Base-by-base conservation (phyloP, 2,888 invertebrate genomes). In the Crossocerus cetratus region DNA sequence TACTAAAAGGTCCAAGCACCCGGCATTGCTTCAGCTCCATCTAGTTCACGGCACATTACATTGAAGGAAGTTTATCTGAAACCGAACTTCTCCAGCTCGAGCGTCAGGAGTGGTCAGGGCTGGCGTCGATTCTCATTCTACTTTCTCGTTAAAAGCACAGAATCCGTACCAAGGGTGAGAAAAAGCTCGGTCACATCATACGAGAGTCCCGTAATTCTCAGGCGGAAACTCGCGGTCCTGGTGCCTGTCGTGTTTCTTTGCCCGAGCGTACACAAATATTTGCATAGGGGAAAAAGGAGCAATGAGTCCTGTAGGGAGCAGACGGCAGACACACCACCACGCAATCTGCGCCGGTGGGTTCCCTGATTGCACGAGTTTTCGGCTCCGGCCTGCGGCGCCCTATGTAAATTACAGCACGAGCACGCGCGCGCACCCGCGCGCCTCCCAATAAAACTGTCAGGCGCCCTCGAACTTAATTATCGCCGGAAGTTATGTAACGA, bases 401-500 rank as follows among this genome's bases (percentile, higher is more conserved):
- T 68, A 79, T 80, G 78, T 71, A 79, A 79, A 79, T 79, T 69
- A 71, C 62, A 45, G 67, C 60, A 62, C 16, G 42, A 18, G 32
- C 64, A 61, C 32, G 11, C 32, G 32, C 32, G 32, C 32, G 32
- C 32, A 11, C 23, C 2, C 23, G 23, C 23, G 23, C 23, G 2
- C 11, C 32, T 44, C 43, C 70, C 65, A 80, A 80, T 79, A 79
- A 79, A 79, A 79, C 77, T 77, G 80, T 80, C 80, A 43, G 57
- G 69, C n/a, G 32, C 69, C 68, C 75, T 69, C 63, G 69, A 75
- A 75, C 75, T 75, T 77, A 79, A 79, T 79, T 79, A 79, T 79
- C 80, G 65, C 74, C 65, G 71, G 62, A 64, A 69, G 69, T 75
- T 75, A 63, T 49, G 69, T 75, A 75, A 75, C 74, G 58, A 62